Conservation (phyloP, 2,113 vertebrate genomes). For the Oryctolagus cuniculus region DNA sequence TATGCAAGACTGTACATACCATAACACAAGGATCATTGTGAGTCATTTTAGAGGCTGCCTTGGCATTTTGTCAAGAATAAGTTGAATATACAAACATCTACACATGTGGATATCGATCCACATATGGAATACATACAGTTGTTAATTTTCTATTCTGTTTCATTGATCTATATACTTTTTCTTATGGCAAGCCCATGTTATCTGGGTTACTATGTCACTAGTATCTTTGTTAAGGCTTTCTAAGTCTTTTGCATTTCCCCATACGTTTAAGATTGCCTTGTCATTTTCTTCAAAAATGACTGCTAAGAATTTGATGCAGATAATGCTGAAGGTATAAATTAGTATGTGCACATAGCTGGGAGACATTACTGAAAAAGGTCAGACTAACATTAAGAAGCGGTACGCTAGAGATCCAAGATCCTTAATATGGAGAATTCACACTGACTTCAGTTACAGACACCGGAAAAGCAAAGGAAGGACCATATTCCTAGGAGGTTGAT, state of each 20-base stretch:
- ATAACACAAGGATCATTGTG: too few species aligned
- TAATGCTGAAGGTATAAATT: neutral
- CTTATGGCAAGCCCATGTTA: neutral
- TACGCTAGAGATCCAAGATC: too few species aligned
- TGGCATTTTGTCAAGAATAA: neutral
- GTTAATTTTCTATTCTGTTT: neutral
- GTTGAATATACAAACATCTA: neutral
- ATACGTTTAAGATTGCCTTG: neutral
- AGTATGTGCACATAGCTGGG: neutral
- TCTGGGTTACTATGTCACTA: neutral
- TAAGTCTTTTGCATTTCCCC: neutral
- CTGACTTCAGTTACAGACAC: too few species aligned
- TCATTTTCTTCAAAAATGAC: neutral
- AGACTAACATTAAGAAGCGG: too few species aligned
- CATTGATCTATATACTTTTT: neutral
- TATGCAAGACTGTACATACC: neutral
- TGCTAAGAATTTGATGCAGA: neutral
- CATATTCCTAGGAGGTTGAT: too few species aligned
- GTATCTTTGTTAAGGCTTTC: neutral
- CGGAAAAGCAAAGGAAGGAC: too few species aligned
- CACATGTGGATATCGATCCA: neutral
- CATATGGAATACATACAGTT: neutral
- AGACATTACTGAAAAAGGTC: too few species aligned
- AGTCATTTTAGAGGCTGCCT: too few species aligned
- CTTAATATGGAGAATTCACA: too few species aligned